Conservation (phyloP, 2,888 invertebrate species). For the Selenia dentaria region DNA sequence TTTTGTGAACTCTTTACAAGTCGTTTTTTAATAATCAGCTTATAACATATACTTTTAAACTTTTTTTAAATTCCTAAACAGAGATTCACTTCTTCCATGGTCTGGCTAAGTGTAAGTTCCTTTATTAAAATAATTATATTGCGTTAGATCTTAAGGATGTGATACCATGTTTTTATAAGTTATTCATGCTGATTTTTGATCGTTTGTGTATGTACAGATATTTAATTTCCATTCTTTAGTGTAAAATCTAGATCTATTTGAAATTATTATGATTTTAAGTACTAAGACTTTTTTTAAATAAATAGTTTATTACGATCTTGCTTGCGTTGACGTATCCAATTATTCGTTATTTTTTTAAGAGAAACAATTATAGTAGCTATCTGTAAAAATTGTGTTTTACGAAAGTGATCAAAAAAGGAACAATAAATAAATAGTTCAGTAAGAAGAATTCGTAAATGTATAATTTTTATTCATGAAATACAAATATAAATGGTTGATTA, state of each 20-base stretch:
- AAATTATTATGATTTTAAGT: constrained; percentile 55
- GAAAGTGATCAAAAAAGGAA: constrained; percentile 64
- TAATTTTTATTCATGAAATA: constrained; percentile 63
- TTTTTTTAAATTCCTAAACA: constrained; percentile 1
- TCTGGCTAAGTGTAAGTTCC: constrained; percentile 80
- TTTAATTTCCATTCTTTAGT: constrained; percentile 55
- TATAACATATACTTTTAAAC: too few relatives aligned
- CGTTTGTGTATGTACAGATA: constrained; percentile 62
- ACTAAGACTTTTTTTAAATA: constrained; percentile 51
- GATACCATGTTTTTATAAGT: constrained; percentile 81
- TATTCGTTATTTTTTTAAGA: constrained; percentile 25
- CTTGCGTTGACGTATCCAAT: constrained; percentile 36
- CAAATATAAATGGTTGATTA: constrained; percentile 73
- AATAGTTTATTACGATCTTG: constrained; percentile 47
- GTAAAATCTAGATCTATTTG: constrained; percentile 64
- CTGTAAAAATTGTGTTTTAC: constrained; percentile 29
- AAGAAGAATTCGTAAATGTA: constrained; percentile 64
- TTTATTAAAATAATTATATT: constrained; percentile 66
- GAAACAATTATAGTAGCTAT: constrained; percentile 9
- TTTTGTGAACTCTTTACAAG: too few relatives aligned
- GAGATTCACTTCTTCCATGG: constrained; percentile 58
- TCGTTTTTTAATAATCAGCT: too few relatives aligned
- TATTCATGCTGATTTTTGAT: constrained; percentile 54
- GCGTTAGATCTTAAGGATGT: constrained; percentile 76
- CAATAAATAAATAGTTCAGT: constrained; percentile 70